A percentile compares a stretch with the other conserved stretches of the same genome.
Conservation (phyloP, 1,140 invertebrate genomes). For the Hermatobates lingyangjiaoensis region DNA sequence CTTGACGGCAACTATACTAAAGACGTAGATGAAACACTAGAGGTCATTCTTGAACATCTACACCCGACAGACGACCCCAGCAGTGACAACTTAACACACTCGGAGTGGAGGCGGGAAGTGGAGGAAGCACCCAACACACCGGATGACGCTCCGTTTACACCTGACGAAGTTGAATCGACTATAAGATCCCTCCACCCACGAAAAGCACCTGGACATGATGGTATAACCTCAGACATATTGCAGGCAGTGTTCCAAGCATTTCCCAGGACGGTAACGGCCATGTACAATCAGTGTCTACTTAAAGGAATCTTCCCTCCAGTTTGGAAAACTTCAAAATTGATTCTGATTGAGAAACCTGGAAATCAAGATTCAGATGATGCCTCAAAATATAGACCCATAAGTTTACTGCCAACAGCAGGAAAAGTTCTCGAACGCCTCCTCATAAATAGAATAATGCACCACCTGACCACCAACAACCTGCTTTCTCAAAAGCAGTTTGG, state of each 20-base stretch:
- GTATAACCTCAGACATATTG: neutral
- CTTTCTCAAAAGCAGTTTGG: slow-evolving; percentile 2
- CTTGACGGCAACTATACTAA: neutral
- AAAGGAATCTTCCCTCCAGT: neutral
- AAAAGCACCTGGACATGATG: neutral
- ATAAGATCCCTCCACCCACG: neutral
- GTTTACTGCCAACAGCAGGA: neutral
- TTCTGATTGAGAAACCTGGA: neutral
- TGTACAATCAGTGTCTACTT: neutral
- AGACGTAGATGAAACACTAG: neutral
- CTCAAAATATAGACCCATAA: neutral
- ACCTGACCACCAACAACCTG: neutral
- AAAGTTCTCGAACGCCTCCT: slow-evolving; percentile 2
- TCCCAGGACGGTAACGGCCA: neutral
- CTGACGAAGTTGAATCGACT: neutral
- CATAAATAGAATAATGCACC: slow-evolving; percentile 1
- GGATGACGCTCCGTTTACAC: neutral
- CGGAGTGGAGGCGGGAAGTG: neutral
- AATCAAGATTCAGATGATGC: neutral
- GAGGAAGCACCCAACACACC: neutral
- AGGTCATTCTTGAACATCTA: neutral
- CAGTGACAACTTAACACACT: too few relatives aligned
- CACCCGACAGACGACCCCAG: too few relatives aligned
- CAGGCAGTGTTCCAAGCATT: neutral
- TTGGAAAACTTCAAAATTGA: neutral